Base-by-base conservation (phyloP, 2,888 invertebrate species). In the Danaus chrysippus region DNA sequence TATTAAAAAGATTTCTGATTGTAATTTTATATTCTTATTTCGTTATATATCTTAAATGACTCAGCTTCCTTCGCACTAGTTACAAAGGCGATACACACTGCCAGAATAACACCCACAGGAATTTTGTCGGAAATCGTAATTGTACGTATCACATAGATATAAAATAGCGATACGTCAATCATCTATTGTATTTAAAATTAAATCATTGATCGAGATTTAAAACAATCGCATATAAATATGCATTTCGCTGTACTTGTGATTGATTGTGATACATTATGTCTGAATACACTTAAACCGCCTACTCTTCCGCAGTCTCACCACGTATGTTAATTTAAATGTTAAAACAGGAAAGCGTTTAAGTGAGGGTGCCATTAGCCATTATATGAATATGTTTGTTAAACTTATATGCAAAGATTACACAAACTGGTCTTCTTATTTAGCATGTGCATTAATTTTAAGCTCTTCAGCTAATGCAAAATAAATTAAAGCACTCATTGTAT, bases 91-190 rank as follows among this genome's bases (percentile, higher is more conserved):
- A 58, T 58, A 59, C 42, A 61, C 10, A 54, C 13, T 42, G 52
- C 17, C 42, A 62, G 59, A 69, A 60, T 60, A 65, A 79, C 79
- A 77, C 81, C 80, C 78, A 79, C 79, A 65, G 66, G 59, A 67
- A 70, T 69, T 53, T 67, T 44, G 64, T 58, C 56, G 60, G 56
- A 67, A 67, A 62, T 67, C 54, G 61, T 59, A 67, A 66, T 63
- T 64, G 61, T 64, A 64, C 64, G 54, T 66, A 65, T 64, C 63
- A 49, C 58, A 41, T 64, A 75, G 83, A 82, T 83, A 73, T 69
- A 67, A 75, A 66, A 73, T 73, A 71, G 69, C 74, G 80, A 85
- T 82, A 83, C 69, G 82, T 82, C 83, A 83, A 83, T 85, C 83
- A 82, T 75, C 76, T 70, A 81, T 86, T 83, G 82, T 85, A 70